phyloP scores from a whole-genome alignment of 2,888 invertebrate species.

The Lasioglossum figueresi region DNA sequence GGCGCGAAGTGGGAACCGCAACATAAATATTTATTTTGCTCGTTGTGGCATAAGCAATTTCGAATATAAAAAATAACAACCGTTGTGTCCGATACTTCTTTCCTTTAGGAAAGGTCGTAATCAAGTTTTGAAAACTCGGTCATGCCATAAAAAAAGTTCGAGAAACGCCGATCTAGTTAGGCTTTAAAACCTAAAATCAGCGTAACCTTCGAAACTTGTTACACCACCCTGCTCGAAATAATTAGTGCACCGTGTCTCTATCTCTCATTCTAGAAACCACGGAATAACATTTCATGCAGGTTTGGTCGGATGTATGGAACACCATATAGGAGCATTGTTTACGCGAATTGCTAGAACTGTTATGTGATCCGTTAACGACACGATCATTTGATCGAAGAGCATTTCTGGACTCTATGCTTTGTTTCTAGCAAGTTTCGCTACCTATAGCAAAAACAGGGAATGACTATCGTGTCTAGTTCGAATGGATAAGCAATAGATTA shows the following conservation, averaged over 20 bases:
- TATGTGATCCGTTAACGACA: too few species aligned
- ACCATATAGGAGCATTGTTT: not conserved
- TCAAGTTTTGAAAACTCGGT: not conserved
- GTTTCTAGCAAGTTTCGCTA: not conserved
- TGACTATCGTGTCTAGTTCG: not conserved
- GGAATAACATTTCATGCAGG: not conserved
- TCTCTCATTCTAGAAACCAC: not conserved
- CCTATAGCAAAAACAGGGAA: not conserved
- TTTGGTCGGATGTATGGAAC: not conserved
- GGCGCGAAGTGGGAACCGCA: not conserved
- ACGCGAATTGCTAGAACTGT: not conserved
- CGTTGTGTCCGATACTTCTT: not conserved
- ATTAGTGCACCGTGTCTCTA: not conserved
- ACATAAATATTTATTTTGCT: not conserved
- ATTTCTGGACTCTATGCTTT: not conserved
- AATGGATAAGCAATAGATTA: not conserved
- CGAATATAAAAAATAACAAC: not conserved
- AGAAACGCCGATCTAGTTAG: not conserved
- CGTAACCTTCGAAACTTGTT: not conserved
- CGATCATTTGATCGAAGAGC: not conserved
- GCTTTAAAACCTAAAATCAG: not conserved
- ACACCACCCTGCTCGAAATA: not conserved
- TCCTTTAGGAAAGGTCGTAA: not conserved
- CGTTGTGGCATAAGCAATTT: not conserved
- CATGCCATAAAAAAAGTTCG: not conserved